Evolutionary conservation across 1,140 invertebrate species (phyloP).

Genomic region (Aphelinus certus): DNA sequence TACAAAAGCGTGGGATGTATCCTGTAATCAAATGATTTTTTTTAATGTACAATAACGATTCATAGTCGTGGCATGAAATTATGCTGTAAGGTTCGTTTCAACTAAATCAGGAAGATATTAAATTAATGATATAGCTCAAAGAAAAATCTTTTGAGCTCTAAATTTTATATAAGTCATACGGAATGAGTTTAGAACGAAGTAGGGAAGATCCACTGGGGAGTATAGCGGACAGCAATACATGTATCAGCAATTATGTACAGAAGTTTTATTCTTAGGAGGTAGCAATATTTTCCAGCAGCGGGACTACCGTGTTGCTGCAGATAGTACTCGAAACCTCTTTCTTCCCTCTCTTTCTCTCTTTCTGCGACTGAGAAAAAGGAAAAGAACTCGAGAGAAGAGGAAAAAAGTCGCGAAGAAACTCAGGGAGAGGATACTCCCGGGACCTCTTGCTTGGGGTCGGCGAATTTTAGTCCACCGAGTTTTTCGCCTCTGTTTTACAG

Average conservation of each 20-base stretch:
- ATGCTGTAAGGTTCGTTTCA: no score
- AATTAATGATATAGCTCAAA: no score
- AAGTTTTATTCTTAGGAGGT: slow-evolving; percentile 27
- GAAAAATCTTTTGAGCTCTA: no score
- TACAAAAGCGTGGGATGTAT: no score
- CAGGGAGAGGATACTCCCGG: not conserved
- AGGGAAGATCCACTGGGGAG: no score
- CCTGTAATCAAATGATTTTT: no score
- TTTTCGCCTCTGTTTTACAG: slow-evolving; percentile 20
- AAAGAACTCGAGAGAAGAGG: not conserved
- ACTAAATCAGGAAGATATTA: no score
- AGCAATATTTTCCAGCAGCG: not conserved
- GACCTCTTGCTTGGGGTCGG: not conserved
- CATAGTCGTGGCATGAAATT: no score
- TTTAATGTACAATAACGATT: no score
- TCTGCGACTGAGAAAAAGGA: slow-evolving; percentile 3
- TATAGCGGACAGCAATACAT: not conserved
- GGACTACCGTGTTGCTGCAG: slow-evolving; percentile 9
- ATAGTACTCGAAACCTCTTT: slow-evolving; percentile 11
- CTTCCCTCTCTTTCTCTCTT: not conserved
- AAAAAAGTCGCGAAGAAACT: not conserved
- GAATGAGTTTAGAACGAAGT: no score
- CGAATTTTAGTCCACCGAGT: not conserved
- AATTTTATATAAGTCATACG: no score
- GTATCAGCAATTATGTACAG: slow-evolving; percentile 29